Base-by-base conservation (phyloP, 1,140 invertebrate genomes). In the silkworm (Bombyx mori) region DNA sequence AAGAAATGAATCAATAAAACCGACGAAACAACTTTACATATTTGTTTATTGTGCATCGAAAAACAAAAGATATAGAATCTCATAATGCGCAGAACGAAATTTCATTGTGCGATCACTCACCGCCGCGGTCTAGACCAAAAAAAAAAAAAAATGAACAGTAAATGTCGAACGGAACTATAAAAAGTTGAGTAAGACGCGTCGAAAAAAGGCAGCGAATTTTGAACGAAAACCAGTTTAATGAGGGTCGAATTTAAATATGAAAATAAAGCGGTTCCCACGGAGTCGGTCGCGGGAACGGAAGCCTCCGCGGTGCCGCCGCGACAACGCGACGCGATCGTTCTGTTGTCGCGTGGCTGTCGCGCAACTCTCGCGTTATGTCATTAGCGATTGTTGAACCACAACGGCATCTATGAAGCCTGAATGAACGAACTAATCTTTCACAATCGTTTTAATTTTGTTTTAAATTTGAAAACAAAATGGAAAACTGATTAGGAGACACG, bases 171-270 rank as follows among this genome's bases (percentile, higher is more conserved):
- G 81, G 83, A 86, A 81, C 81, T 73, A 86, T 83, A 86, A 86
- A 86, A 86, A 86, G 81, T 79, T 77, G 82, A 86, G 82, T 85
- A 86, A 86, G 83, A 86, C 80, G 82, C 83, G 83, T 79, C 80
- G 83, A 86, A 83, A 86, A 80, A 77, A 84, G 83, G 83, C 81
- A 83, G 83, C 83, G 78, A 86, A 86, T 86, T 86, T 82, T 83
- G 75, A 84, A 73, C 75, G 69, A 77, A 35, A 86, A 86, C 83
- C 81, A 76, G 83, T 86, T 86, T 86, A 86, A 86, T 86, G 83
- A 83, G 81, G 83, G 80, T 83, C 81, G 82, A 77, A 83, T 84
- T 86, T 82, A 83, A 85, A 86, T 84, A 85, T 74, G 82, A 83
- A 85, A 84, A 86, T 83, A 82, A 86, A 81, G 69, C 77, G 75